Conservation (phyloP, 2,113 vertebrate genomes). For the Collichthys lucidus region DNA sequence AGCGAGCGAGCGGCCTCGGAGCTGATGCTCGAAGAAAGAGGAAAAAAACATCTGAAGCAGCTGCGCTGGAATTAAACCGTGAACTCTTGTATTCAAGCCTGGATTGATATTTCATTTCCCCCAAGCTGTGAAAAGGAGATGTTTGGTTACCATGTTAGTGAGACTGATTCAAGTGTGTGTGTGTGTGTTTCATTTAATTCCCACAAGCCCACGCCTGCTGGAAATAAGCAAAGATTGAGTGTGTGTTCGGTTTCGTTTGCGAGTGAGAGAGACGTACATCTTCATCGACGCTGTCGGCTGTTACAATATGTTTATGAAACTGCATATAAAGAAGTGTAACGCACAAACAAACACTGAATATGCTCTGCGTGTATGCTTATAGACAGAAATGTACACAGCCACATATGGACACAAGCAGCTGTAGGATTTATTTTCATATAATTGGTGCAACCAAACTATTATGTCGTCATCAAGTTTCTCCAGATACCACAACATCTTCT, state of each 20-base stretch:
- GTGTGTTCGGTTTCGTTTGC: conserved; percentile 27
- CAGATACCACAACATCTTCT: conserved; percentile 1
- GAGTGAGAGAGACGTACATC: conserved; percentile 28
- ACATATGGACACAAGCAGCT: background rate
- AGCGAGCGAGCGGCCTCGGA: background rate
- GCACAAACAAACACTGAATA: background rate
- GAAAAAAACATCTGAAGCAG: conserved; percentile 28
- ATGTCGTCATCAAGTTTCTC: conserved; percentile 7
- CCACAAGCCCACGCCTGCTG: background rate
- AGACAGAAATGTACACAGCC: background rate
- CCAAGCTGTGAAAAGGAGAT: conserved; percentile 17
- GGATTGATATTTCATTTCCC: conserved; percentile 56
- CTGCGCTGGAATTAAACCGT: conserved; percentile 47
- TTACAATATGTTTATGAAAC: conserved; percentile 21
- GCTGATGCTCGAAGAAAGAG: background rate
- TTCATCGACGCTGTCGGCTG: conserved; percentile 37
- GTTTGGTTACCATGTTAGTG: conserved; percentile 31
- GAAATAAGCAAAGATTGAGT: conserved; percentile 21
- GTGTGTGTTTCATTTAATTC: conserved; percentile 6
- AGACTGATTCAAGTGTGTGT: background rate
- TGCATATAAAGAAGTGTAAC: background rate
- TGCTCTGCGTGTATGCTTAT: background rate
- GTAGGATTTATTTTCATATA: background rate
- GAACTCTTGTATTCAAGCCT: conserved; percentile 31
- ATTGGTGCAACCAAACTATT: conserved; percentile 8